Base-by-base conservation (phyloP, 37 sponge, comb jelly and placozoan genomes). In the Trichoplax adhaerens region DNA sequence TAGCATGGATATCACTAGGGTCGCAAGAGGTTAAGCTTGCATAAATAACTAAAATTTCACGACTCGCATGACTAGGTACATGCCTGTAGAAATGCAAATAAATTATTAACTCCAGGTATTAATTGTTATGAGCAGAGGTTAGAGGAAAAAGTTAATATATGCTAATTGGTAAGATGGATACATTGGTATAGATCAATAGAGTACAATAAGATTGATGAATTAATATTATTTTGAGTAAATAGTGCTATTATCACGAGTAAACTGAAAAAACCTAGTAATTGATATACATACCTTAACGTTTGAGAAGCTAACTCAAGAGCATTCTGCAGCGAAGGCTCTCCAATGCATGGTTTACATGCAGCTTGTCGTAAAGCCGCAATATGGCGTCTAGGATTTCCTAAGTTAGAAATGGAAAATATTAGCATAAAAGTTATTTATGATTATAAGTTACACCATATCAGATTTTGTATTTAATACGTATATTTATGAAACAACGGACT, bases 11-110 rank as follows among this genome's bases (percentile, higher is more conserved):
- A 65, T 88, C 81, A 49, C 86, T 87, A n/a, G 98, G 98, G 75
- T 96, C 98, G 76, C 93, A 88, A 62, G 92, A 79, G 0, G 92
- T 84, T 3, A 91, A 78, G 47, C 87, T 73, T 0, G 86, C 98
- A 57, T 84, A 73, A 5, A 96, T 65, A 2, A 96, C 64, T 48
- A 96, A 50, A 3, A 91, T 75, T 54, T 96, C 98, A 53, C 81
- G 83, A 70, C 92, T 91, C 61, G 84, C 82, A 74, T 96, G 89
- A 48, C 68, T 79, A 1, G 98, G 98, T 7, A 88, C 72, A 65
- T 92, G 80, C 61, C 88, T 88, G 57, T 4, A 76, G 12, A 50
- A 65, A 48, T n/a, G 12, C 10, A 60, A 60, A 12, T n/a, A 8
- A 8, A 60, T 60, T 60, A 60, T 12, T 60, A 12, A 60, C 62